phyloP scores from a whole-genome alignment of 2,113 vertebrate species.

The Chascanopsetta lugubris region DNA sequence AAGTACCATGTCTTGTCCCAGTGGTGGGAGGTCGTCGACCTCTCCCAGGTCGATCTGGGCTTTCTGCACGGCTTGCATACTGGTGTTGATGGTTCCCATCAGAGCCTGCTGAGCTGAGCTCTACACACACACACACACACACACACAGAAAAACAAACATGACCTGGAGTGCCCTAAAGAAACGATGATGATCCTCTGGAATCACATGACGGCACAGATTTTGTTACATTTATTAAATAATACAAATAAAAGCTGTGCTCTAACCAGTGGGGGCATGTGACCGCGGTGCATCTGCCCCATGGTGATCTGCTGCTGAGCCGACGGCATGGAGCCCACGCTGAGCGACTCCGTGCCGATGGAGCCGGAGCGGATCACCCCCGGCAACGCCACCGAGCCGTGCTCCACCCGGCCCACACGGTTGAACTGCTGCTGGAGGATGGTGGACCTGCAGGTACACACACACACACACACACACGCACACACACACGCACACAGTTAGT shows the following conservation, averaged over 20 bases:
- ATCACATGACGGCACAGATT: no score
- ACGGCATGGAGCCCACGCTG: constrained; percentile 95
- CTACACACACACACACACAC: constrained; percentile 69
- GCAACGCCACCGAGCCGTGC: constrained; percentile 92
- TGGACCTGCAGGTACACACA: constrained; percentile 66
- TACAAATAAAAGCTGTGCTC: not conserved
- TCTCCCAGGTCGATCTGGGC: constrained; percentile 93
- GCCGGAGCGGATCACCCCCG: constrained; percentile 94
- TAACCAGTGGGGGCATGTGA: constrained; percentile 97
- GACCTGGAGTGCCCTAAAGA: not conserved
- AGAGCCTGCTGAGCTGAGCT: constrained; percentile 97
- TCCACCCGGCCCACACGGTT: constrained; percentile 92
- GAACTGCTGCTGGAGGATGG: constrained; percentile 98
- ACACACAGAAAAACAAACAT: constrained; percentile 10
- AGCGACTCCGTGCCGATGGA: constrained; percentile 94
- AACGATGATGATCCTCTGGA: not conserved
- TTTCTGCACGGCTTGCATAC: constrained; percentile 97
- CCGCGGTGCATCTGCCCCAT: constrained; percentile 97
- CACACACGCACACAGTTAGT: not conserved
- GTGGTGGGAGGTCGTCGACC: constrained; percentile 91
- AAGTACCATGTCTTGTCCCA: constrained; percentile 96
- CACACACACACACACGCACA: not conserved
- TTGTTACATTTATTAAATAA: not conserved
- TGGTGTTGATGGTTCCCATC: constrained; percentile 98
- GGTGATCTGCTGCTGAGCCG: constrained; percentile 94